Evolutionary conservation across 1,140 invertebrate genomes (phyloP).

Genomic region (Brachionus rotundiformis): DNA sequence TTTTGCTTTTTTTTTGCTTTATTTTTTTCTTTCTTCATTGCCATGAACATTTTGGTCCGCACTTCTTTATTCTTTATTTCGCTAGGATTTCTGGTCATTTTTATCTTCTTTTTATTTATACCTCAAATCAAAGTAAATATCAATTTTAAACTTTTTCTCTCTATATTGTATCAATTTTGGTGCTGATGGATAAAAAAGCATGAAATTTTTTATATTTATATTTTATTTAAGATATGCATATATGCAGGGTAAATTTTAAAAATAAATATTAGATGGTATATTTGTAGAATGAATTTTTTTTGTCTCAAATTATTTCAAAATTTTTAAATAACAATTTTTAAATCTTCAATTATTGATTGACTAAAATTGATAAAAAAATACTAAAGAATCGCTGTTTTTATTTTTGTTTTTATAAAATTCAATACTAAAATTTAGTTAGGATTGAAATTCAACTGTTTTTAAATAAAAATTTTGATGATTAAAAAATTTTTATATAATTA

Average conservation of each 20-base stretch:
- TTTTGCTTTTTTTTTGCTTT: constrained; percentile 56
- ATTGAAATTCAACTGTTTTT: too few species aligned
- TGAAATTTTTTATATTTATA: constrained; percentile 6
- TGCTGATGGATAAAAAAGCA: background rate
- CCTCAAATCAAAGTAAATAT: too few species aligned
- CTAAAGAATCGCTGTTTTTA: too few species aligned
- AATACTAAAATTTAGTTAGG: too few species aligned
- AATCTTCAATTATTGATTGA: too few species aligned
- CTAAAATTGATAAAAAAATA: too few species aligned
- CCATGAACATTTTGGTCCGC: constrained; percentile 55
- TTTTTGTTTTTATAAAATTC: too few species aligned
- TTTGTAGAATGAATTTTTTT: background rate
- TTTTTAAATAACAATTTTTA: too few species aligned
- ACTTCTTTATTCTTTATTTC: constrained; percentile 50
- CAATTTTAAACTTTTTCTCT: too few species aligned
- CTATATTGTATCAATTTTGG: background rate
- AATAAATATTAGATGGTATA: background rate
- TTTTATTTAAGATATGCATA: background rate
- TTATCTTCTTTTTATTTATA: background rate
- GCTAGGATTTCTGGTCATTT: constrained; percentile 28
- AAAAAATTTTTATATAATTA: too few species aligned
- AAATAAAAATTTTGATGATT: too few species aligned
- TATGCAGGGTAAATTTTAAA: background rate
- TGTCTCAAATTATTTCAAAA: too few species aligned
- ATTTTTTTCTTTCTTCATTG: constrained; percentile 57